These are phyloP conservation scores for Standfussiana lucernea DNA, from an alignment of 2,888 invertebrate species.

Conservation along the genomic window DNA sequence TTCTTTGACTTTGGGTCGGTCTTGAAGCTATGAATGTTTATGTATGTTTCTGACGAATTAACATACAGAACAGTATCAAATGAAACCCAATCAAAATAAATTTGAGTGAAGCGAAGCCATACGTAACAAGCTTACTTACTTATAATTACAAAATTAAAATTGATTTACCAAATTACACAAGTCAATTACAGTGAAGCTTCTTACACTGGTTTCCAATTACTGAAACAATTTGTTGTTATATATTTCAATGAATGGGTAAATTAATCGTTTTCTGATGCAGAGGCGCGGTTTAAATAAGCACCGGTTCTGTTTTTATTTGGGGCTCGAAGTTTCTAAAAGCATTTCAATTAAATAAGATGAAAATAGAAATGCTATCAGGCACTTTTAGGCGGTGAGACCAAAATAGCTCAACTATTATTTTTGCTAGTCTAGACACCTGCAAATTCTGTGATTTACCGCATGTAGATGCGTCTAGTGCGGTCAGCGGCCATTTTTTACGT, in stretches of 20 bases:
- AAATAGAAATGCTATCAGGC: background rate
- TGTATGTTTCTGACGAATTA: background rate
- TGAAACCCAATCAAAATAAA: conserved; percentile 28
- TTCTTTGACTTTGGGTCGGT: background rate
- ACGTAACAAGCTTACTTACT: conserved; percentile 26
- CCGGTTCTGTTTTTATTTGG: background rate
- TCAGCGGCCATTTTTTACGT: conserved; percentile 50
- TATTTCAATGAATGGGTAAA: conserved; percentile 20
- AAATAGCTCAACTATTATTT: conserved; percentile 1
- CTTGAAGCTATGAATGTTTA: background rate
- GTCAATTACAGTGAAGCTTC: conserved; percentile 36
- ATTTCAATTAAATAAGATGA: background rate
- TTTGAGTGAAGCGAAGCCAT: conserved; percentile 5
- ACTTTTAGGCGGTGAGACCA: background rate
- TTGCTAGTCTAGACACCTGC: conserved; percentile 4
- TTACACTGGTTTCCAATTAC: conserved; percentile 43
- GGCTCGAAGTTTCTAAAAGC: background rate
- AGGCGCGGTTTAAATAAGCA: conserved; percentile 6
- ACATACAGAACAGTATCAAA: conserved; percentile 1
- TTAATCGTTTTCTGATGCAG: conserved; percentile 23
- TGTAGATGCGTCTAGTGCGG: conserved; percentile 38
- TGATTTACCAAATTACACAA: conserved; percentile 40
- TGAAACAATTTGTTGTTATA: conserved; percentile 35
- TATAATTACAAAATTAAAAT: conserved; percentile 38
- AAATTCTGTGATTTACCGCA: conserved; percentile 44